A percentile compares a stretch with the other conserved stretches of the same genome.
Conservation (phyloP, 2,113 vertebrate species). For the Damaliscus lunatus region DNA sequence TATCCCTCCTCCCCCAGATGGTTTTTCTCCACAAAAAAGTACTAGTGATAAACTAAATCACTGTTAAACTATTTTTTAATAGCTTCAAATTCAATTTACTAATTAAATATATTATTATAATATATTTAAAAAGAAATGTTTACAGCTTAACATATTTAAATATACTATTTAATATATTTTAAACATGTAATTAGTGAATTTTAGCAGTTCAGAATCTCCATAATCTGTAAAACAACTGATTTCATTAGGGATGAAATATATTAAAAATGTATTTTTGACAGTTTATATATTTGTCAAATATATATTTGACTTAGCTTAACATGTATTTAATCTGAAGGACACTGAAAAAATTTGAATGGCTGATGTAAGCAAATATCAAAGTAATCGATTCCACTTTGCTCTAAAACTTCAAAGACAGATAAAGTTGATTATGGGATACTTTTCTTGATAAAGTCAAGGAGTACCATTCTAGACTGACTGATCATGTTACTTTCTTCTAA, state of each 20-base stretch:
- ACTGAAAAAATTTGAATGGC: background rate
- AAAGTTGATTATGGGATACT: background rate
- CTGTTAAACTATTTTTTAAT: background rate
- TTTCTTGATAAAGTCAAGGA: background rate
- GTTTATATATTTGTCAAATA: background rate
- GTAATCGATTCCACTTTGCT: constrained; percentile 13
- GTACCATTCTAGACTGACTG: background rate
- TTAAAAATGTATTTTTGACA: background rate
- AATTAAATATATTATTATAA: background rate
- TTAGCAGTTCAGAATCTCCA: background rate
- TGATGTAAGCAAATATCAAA: constrained; percentile 31
- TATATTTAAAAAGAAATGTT: background rate
- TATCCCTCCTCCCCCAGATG: background rate
- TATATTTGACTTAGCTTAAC: background rate
- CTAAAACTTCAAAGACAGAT: background rate
- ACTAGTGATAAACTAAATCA: background rate
- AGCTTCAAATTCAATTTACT: constrained; percentile 4
- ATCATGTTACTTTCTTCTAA: background rate
- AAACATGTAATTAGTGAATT: background rate
- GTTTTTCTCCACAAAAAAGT: background rate
- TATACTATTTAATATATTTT: background rate
- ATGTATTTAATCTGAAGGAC: constrained; percentile 1
- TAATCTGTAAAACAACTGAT: background rate
- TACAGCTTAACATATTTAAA: background rate
- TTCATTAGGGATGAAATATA: background rate